Evolutionary conservation across 1,140 invertebrate genomes (phyloP).

Genomic region (Pentalonia nigronervosa): DNA sequence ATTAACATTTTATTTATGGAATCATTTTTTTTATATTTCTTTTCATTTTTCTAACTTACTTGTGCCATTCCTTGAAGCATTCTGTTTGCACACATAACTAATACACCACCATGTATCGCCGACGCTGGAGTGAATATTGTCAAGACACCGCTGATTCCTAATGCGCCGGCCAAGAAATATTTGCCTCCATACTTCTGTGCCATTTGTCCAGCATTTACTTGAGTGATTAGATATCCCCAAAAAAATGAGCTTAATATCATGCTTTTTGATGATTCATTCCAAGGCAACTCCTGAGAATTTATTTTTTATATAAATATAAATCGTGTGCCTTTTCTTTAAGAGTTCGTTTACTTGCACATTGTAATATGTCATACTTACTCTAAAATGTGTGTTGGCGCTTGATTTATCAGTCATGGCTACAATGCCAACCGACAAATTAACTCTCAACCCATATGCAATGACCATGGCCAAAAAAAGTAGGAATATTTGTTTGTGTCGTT

Average conservation of each 20-base stretch:
- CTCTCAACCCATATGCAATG: constrained; percentile 88
- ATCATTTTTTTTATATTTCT: background rate
- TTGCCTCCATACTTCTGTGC: constrained; percentile 72
- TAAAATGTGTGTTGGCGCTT: constrained; percentile 68
- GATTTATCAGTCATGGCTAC: constrained; percentile 90
- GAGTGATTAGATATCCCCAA: constrained; percentile 71
- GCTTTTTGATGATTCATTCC: constrained; percentile 68
- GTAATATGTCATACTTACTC: constrained; percentile 64
- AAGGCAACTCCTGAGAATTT: constrained; percentile 63
- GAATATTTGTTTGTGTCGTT: constrained; percentile 77
- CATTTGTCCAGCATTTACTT: constrained; percentile 75
- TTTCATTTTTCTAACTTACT: constrained; percentile 64
- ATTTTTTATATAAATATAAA: background rate
- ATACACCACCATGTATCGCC: constrained; percentile 72
- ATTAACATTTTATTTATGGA: background rate
- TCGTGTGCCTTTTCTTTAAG: background rate
- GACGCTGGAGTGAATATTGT: constrained; percentile 68
- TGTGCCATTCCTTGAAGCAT: constrained; percentile 76
- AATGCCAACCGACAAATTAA: constrained; percentile 92
- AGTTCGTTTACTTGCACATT: background rate
- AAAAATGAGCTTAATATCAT: constrained; percentile 74
- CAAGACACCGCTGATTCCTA: constrained; percentile 67
- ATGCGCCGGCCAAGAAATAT: constrained; percentile 69
- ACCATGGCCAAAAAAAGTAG: constrained; percentile 82
- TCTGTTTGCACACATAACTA: constrained; percentile 78